Evolutionary conservation across 1,140 invertebrate species (phyloP).

Genomic region (Oryzaephilus surinamensis): DNA sequence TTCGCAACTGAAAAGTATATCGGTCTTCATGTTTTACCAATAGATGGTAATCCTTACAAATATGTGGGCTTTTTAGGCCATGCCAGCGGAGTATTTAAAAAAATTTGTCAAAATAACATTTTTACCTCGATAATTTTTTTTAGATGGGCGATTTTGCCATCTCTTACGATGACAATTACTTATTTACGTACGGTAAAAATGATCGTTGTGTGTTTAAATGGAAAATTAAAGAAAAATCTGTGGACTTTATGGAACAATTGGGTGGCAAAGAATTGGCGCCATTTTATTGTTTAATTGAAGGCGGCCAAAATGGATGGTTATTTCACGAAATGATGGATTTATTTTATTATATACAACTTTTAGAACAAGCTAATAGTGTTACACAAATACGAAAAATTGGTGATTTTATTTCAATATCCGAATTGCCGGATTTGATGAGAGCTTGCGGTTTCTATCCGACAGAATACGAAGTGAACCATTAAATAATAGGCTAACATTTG

Average conservation of each 20-base stretch:
- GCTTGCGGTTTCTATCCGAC: conserved; percentile 64
- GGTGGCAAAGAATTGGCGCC: conserved; percentile 46
- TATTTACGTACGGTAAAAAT: conserved; percentile 47
- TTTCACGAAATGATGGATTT: conserved; percentile 58
- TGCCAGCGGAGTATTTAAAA: conserved; percentile 43
- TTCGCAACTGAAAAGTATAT: conserved; percentile 55
- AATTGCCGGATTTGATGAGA: conserved; percentile 59
- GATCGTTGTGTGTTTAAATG: conserved; percentile 49
- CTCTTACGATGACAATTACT: conserved; percentile 36
- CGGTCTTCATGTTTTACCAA: conserved; percentile 53
- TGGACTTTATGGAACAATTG: conserved; percentile 39
- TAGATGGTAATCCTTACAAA: conserved; percentile 64
- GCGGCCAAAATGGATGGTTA: conserved; percentile 48
- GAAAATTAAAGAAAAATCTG: conserved; percentile 39
- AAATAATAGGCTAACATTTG: not conserved
- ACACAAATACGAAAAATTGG: conserved; percentile 44
- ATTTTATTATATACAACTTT: conserved; percentile 64
- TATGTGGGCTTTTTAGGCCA: conserved; percentile 53
- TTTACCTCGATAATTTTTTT: conserved; percentile 4
- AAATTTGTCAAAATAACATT: conserved; percentile 2
- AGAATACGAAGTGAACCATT: conserved; percentile 51
- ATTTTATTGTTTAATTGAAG: conserved; percentile 46
- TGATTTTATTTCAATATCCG: conserved; percentile 47
- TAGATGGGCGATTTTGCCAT: conserved; percentile 36
- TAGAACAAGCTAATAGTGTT: conserved; percentile 55